phyloP scores from a whole-genome alignment of 2,797 vertebrate species.

The Macropodus opercularis region DNA sequence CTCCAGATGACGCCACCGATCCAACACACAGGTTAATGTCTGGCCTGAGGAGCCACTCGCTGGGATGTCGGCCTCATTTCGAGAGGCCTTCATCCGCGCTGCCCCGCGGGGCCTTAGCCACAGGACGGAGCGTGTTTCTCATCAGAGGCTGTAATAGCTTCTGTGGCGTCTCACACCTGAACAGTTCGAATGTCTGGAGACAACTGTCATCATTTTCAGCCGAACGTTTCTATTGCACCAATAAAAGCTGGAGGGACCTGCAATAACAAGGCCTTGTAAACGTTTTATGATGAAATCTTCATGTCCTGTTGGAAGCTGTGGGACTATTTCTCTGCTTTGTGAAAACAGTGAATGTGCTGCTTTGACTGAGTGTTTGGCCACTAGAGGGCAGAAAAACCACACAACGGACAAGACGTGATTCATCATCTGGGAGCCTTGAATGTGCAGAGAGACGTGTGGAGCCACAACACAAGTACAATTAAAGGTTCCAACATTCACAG shows the following conservation, averaged over 20 bases:
- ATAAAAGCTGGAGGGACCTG: conserved; percentile 5
- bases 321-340: no score
- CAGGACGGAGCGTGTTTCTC: conserved; percentile 42
- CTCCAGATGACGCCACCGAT: conserved; percentile 15
- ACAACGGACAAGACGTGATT: no score
- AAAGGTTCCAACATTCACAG: no score
- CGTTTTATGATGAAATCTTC: no score
- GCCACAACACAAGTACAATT: no score
- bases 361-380: no score
- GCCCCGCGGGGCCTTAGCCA: conserved; percentile 54
- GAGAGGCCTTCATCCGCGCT: conserved; percentile 42
- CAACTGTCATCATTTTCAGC: conserved; percentile 17
- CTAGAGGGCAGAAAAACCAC: no score
- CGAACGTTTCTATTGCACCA: conserved; percentile 9
- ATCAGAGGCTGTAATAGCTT: conserved; percentile 48
- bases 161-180: conserved; percentile 31
- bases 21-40: conserved; percentile 56
- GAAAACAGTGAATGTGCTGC: no score
- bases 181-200: conserved; percentile 24
- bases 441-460: neutral
- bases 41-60: conserved; percentile 58
- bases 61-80: conserved; percentile 50
- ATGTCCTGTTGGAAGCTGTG: no score
- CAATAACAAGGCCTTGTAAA: no score
- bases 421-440: no score